These are phyloP conservation scores for Gopherus evgoodei DNA, from an alignment of 2,113 vertebrate species.

Conservation along the genomic window DNA sequence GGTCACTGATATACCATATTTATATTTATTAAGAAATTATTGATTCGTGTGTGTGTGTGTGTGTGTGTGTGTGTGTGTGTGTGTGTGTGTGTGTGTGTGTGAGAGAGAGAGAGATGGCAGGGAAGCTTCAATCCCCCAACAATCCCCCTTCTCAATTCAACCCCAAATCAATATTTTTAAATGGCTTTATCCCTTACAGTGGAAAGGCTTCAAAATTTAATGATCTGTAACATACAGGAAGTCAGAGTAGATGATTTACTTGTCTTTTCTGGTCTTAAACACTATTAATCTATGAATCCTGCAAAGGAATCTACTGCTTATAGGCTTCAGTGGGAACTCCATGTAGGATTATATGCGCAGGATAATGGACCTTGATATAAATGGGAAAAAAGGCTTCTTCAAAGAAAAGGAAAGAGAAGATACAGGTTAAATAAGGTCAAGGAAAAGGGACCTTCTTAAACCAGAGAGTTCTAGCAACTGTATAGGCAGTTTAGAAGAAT, in stretches of 20 bases:
- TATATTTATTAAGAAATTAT: not conserved
- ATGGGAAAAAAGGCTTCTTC: not conserved
- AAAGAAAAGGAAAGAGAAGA: not conserved
- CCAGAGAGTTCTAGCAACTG: not conserved
- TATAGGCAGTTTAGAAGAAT: not conserved
- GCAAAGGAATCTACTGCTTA: not conserved
- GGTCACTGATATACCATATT: too few relatives aligned
- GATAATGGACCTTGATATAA: not conserved
- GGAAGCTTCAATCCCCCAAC: not conserved
- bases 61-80: too few relatives aligned
- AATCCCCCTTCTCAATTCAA: not conserved
- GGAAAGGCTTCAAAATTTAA: not conserved
- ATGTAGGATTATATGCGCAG: not conserved
- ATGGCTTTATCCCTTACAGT: not conserved
- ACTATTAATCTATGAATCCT: not conserved
- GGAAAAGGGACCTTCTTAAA: not conserved
- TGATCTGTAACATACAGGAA: not conserved
- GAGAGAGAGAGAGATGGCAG: not conserved
- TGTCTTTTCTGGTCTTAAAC: not conserved
- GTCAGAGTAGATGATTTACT: not conserved
- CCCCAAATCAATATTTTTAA: not conserved
- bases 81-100: too few relatives aligned
- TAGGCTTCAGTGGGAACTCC: not conserved
- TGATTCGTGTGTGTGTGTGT: not conserved
- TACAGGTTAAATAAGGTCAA: not conserved